These are phyloP conservation scores for Ceratitis capitata DNA, from an alignment of 1,140 invertebrate genomes.

Conservation along the genomic window DNA sequence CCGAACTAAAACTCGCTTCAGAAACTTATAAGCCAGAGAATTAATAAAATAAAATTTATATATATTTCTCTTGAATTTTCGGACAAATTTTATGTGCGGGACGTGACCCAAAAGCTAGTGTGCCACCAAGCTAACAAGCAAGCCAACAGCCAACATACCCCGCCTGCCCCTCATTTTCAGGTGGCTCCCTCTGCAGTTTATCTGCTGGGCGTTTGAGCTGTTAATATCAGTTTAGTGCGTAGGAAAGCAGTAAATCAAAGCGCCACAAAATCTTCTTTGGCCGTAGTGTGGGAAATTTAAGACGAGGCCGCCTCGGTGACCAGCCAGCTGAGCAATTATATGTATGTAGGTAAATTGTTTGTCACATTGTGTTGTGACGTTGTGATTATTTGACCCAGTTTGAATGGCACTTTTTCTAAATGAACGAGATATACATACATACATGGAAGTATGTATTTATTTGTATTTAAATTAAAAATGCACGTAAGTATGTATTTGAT, in stretches of 20 bases:
- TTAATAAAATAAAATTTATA: neutral
- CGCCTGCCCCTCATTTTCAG: too few species aligned
- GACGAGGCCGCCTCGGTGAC: neutral
- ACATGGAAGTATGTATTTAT: too few species aligned
- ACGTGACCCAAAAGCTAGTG: neutral
- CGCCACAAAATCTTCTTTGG: neutral
- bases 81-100: neutral
- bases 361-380: neutral
- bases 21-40: neutral
- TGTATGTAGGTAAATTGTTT: neutral
- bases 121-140: neutral
- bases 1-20: neutral
- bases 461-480: too few species aligned
- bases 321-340: neutral
- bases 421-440: too few species aligned
- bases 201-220: too few species aligned
- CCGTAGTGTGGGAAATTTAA: neutral
- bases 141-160: neutral
- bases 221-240: neutral
- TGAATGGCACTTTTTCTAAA: neutral
- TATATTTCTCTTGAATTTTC: neutral
- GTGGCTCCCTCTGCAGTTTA: too few species aligned
- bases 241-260: neutral
- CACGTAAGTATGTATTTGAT: too few species aligned
- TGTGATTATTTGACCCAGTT: conserved; percentile 7